These are phyloP conservation scores for Edolisoma coerulescens DNA, from an alignment of 2,113 vertebrate species.

Conservation along the genomic window DNA sequence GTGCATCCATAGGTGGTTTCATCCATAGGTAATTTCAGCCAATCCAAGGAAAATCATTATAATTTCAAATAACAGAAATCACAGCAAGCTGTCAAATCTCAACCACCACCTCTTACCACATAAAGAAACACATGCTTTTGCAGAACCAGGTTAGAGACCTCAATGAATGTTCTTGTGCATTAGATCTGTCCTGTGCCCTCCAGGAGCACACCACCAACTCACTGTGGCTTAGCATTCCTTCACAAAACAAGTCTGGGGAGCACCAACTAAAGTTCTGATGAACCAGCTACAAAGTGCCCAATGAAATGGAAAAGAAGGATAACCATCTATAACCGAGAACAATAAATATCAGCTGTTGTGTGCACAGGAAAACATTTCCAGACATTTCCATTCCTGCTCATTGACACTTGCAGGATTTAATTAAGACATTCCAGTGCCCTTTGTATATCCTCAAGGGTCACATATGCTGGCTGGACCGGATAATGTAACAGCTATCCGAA, in stretches of 20 bases:
- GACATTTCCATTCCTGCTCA: slow-evolving; percentile 21
- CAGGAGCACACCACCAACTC: neutral
- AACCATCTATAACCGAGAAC: neutral
- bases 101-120: neutral
- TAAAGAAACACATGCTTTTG: neutral
- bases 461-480: neutral
- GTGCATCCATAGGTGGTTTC: neutral
- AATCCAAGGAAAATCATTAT: neutral
- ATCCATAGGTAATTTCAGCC: neutral
- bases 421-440: neutral
- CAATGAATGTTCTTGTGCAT: neutral
- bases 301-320: neutral
- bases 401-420: slow-evolving; percentile 20
- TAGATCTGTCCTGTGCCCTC: neutral
- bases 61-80: neutral
- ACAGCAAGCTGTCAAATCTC: neutral
- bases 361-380: neutral
- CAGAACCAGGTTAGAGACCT: neutral
- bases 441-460: neutral
- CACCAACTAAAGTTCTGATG: neutral
- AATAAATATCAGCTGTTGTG: neutral
- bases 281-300: neutral
- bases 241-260: neutral
- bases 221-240: neutral
- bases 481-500: neutral